Evolutionary conservation across 2,888 invertebrate species (phyloP), one percentile per base, ranked within the genome.

Genomic region (Pinctada fucata): DNA sequence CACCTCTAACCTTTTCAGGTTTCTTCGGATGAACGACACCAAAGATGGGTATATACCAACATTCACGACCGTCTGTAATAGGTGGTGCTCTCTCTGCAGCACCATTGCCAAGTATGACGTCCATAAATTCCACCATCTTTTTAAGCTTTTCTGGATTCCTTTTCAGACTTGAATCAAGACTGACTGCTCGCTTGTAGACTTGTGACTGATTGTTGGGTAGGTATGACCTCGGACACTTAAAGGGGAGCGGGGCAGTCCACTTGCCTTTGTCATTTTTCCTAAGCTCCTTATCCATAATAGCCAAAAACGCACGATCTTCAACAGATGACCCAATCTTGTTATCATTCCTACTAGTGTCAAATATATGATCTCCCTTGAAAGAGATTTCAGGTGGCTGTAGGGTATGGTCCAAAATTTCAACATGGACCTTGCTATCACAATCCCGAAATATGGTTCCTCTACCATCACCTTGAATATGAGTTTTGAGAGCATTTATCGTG

Each of bases 31-130:
- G 77, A 49, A 75, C 73, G 4, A 83, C 82, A 8, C 84, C 84
- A 74, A 85, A 85, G 8, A 81, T 79, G 2, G 85, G 82, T 50
- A 83, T 75, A 52, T 82, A 84, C 82, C 83, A 84, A n/a, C 79
- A 75, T 58, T 83, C 81, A 64, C 81, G 80, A 63, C 71, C 58
- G 4, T 49, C 49, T n/a, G 31, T 3, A 6, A 82, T 68, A 13
- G 75, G 64, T 74, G 80, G 82, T 3, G 84, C 84, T 50, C 74
- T 48, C 66, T 85, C 84, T 51, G 83, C 84, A 49, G 75, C 79
- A 2, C 78, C 76, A 16, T 63, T 80, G n/a, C n/a, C n/a, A n/a
- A n/a, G n/a, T n/a, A n/a, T n/a, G n/a, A n/a, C n/a, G n/a, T n/a
- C n/a, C n/a, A n/a, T n/a, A n/a, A n/a, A n/a, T n/a, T n/a, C n/a